Conservation (phyloP, 2,888 invertebrate species). For the Melipona beecheii region DNA sequence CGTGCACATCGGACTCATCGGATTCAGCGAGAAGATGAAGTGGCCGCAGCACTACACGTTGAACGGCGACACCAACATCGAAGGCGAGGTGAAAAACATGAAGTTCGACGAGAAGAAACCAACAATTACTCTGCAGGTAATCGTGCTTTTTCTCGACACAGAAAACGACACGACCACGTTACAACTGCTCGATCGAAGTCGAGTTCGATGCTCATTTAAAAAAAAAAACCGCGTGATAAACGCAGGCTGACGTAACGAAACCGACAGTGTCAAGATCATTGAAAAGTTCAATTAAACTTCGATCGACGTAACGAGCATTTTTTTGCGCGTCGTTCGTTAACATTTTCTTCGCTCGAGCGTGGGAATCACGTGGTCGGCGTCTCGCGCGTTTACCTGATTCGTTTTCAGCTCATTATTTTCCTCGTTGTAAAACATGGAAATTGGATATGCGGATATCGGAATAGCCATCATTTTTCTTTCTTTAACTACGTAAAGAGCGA, state of each 20-base stretch:
- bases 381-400: conserved; percentile 3
- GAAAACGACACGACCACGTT: not conserved
- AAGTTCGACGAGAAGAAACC: conserved; percentile 78
- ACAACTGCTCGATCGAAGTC: not conserved
- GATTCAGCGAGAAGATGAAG: conserved; percentile 85
- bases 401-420: not conserved
- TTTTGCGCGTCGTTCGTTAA: conserved; percentile 5
- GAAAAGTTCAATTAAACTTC: conserved; percentile 20
- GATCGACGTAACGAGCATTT: not conserved
- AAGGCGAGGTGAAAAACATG: conserved; percentile 85
- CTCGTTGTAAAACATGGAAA: not conserved
- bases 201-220: not conserved
- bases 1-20: conserved; percentile 86
- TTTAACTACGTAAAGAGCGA: not conserved
- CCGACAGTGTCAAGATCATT: not conserved
- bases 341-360: not conserved
- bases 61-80: conserved; percentile 85
- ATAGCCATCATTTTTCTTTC: no score
- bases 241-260: not conserved
- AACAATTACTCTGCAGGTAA: conserved; percentile 72
- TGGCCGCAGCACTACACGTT: conserved; percentile 87
- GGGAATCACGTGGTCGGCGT: not conserved
- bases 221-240: not conserved
- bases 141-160: not conserved
- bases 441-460: not conserved